Base-by-base conservation (phyloP, 2,888 invertebrate genomes). In the Cantharis lateralis region DNA sequence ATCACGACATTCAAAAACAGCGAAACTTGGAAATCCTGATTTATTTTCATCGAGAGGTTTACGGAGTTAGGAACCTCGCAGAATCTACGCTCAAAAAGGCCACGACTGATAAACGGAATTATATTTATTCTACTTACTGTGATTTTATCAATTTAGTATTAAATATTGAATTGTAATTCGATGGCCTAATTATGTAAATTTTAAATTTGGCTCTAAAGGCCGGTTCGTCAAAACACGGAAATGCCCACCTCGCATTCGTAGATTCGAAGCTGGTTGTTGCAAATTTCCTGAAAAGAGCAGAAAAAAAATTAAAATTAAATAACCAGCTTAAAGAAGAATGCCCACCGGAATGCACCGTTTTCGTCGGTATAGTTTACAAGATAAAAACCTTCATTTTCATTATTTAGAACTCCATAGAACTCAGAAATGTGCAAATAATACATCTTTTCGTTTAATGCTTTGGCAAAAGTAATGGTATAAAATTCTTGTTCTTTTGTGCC, bases 161-260 rank as follows among this genome's bases (percentile, higher is more conserved):
- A 80, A 76, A 62, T 10, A 76, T 26, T 3, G 76, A 16, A n/a
- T 26, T 18, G 10, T 66, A 73, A 32, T n/a, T 13, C 3, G 81
- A 82, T 9, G 90, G 89, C 62, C 93, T 91, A 11, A 90, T 91
- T 73, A 95, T 89, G 2, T 89, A 90, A 13, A 94, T 90, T 28
- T 89, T 88, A 84, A 94, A 87, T 0, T 79, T 83, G 0, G 89
- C 83, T 1, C 83, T 76, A 72, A 86, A 86, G 0, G 87, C 86
- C 0, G 89, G 92, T 79, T 93, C 93, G 82, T 95, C 95, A 82
- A 95, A 95, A 82, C 93, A 92, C 15, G 95, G 95, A 85, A 95
- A 94, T 0, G 93, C 94, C 79, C 88, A 88, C 16, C 94, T 91
- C 0, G 93, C 93, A 75, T 92, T 88, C 2, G 91, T 90, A 0